Conservation (phyloP, 2,797 vertebrate genomes). For the Microctenopoma stevenorrisi region DNA sequence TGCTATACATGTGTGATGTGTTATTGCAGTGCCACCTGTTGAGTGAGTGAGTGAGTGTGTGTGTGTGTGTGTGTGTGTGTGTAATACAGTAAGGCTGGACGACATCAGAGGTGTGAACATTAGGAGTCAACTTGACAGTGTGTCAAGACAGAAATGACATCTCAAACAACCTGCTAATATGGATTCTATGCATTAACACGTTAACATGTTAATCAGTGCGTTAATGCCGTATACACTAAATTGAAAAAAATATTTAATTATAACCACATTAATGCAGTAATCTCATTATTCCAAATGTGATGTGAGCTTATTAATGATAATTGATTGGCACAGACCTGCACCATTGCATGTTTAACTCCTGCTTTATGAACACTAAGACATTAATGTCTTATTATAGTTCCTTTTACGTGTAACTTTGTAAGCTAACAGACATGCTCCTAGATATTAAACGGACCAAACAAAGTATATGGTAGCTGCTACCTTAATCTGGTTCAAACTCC, state of each 20-base stretch:
- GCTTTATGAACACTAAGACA: too few species aligned
- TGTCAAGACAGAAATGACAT: conserved; percentile 63
- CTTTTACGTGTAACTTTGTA: neutral
- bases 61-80: conserved; percentile 34
- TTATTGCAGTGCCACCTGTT: conserved; percentile 61
- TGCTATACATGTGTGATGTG: conserved; percentile 1
- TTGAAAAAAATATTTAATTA: neutral
- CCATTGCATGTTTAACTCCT: conserved; percentile 1
- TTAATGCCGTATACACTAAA: neutral
- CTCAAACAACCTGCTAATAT: conserved; percentile 60
- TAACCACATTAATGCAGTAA: neutral
- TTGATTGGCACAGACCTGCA: too few species aligned
- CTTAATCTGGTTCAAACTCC: conserved; percentile 7
- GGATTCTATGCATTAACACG: conserved; percentile 15
- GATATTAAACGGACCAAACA: neutral
- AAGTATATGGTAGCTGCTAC: conserved; percentile 6
- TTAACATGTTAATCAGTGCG: conserved; percentile 6
- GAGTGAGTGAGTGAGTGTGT: conserved; percentile 29
- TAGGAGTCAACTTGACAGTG: conserved; percentile 55
- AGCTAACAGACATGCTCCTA: neutral
- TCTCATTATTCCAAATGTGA: conserved; percentile 8
- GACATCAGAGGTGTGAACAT: conserved; percentile 58
- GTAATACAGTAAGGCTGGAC: neutral
- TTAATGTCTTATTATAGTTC: conserved; percentile 3
- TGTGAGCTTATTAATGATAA: neutral